Percentiles rank a stretch among this genome's conserved stretches.
Evolutionary conservation across 2,113 vertebrate genomes (phyloP).

Genomic region (Cyrtonyx montezumae): DNA sequence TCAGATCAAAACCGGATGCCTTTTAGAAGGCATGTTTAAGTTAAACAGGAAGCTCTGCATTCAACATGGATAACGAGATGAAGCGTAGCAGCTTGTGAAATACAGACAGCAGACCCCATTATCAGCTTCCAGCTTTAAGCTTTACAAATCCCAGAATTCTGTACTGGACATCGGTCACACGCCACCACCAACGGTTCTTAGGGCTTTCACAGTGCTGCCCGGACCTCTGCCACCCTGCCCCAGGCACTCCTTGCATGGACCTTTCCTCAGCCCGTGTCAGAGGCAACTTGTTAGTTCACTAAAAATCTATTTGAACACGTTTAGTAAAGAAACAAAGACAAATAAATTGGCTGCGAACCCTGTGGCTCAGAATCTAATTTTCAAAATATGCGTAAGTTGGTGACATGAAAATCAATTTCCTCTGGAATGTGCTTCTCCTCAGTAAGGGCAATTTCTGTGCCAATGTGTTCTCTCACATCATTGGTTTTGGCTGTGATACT

Average conservation of each 20-base stretch:
- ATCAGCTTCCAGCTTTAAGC: neutral
- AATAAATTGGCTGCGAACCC: constrained; percentile 53
- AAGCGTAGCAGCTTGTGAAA: constrained; percentile 52
- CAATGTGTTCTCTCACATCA: constrained; percentile 30
- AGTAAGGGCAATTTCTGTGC: constrained; percentile 47
- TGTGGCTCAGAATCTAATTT: constrained; percentile 49
- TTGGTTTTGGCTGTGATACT: constrained; percentile 31
- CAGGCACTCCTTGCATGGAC: neutral
- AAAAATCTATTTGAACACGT: constrained; percentile 11
- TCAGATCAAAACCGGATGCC: constrained; percentile 55
- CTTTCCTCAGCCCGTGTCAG: neutral
- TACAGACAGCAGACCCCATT: constrained; percentile 57
- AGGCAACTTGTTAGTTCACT: neutral
- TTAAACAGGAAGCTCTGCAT: constrained; percentile 56
- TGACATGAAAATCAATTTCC: constrained; percentile 70
- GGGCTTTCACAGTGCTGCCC: neutral
- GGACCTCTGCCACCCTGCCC: neutral
- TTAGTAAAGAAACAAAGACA: constrained; percentile 25
- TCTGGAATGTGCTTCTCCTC: constrained; percentile 61
- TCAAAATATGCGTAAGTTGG: constrained; percentile 48
- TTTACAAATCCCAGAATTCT: neutral
- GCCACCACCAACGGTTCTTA: neutral
- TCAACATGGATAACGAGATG: constrained; percentile 40
- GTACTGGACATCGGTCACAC: neutral
- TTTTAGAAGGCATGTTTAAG: constrained; percentile 39